These are phyloP conservation scores for Ceyx erithaca DNA, from an alignment of 2,797 vertebrate genomes.

Conservation along the genomic window DNA sequence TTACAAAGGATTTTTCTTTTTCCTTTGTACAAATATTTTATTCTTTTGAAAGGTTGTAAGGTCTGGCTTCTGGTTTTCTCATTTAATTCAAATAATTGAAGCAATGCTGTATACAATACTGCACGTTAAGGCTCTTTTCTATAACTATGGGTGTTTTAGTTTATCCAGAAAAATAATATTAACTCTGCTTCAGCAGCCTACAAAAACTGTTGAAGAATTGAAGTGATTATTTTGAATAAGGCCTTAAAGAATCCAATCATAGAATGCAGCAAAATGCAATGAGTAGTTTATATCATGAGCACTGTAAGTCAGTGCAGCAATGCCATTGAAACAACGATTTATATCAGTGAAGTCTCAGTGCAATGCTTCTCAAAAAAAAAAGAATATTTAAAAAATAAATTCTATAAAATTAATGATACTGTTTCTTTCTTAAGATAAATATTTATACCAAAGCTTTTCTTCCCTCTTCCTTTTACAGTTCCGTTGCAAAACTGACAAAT, in stretches of 20 bases:
- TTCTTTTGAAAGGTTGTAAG: not conserved
- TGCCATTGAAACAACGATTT: not conserved
- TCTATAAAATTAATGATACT: not conserved
- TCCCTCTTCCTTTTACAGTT: slow-evolving; percentile 79
- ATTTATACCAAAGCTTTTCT: not conserved
- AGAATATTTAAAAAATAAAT: not conserved
- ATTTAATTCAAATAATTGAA: not conserved
- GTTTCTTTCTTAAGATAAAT: not conserved
- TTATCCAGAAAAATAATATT: not conserved
- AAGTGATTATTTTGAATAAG: not conserved
- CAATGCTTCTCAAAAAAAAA: not conserved
- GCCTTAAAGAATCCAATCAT: not conserved
- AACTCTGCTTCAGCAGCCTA: not conserved
- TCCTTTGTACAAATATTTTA: not conserved
- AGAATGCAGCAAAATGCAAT: not conserved
- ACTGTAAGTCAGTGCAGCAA: not conserved
- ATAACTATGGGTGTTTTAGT: not conserved
- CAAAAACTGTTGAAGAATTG: not conserved
- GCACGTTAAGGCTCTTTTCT: not conserved
- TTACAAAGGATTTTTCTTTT: not conserved
- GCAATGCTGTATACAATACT: not conserved
- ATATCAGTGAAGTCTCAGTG: not conserved
- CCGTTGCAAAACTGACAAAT: slow-evolving; percentile 95
- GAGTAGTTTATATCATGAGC: not conserved
- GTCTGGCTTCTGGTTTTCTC: not conserved